A percentile compares a stretch with the other conserved stretches of the same genome.
Conservation (phyloP, 2,797 vertebrate genomes). For the Premnoplex brunnescens region DNA sequence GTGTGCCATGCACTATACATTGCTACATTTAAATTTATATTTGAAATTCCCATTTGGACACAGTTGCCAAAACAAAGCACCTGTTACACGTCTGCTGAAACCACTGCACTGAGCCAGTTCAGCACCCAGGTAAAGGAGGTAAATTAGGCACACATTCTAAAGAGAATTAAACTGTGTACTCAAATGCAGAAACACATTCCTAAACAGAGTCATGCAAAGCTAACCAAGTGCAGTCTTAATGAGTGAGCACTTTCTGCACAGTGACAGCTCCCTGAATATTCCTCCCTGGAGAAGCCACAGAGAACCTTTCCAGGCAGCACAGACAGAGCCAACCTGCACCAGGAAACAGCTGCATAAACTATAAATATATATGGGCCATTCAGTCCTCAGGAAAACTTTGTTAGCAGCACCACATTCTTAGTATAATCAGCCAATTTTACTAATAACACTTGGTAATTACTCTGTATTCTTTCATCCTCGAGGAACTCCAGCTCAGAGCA, state of each 20-base stretch:
- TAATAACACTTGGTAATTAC: neutral
- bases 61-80: neutral
- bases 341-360: neutral
- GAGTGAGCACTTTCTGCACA: neutral
- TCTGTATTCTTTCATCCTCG: neutral
- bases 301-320: neutral
- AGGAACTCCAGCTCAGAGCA: neutral
- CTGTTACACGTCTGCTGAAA: neutral
- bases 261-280: neutral
- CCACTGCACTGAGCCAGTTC: neutral
- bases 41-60: neutral
- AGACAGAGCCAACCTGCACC: neutral
- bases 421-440: constrained; percentile 4
- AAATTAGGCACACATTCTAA: neutral
- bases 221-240: neutral
- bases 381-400: neutral
- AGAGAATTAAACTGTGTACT: neutral
- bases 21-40: neutral
- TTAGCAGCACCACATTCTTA: neutral
- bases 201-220: neutral
- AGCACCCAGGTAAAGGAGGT: neutral
- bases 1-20: neutral
- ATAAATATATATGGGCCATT: neutral
- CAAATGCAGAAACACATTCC: neutral
- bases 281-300: neutral